These are phyloP conservation scores for Oxygymnocypris stewartii DNA, from an alignment of 2,113 vertebrate genomes.

Conservation along the genomic window DNA sequence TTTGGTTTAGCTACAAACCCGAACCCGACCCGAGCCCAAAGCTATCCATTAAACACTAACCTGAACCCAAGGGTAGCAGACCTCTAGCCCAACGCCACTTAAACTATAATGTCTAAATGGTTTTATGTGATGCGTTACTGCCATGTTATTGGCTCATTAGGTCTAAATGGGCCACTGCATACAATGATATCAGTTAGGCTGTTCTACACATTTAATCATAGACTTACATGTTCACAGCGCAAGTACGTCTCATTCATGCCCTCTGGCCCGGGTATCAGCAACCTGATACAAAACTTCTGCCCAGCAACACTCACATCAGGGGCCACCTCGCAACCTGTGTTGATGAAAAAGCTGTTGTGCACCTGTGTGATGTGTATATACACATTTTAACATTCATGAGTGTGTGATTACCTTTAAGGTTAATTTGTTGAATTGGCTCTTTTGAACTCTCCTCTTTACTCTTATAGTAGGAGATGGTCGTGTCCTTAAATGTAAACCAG, in stretches of 20 bases:
- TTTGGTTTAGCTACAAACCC: too few species aligned
- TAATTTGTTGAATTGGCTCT: conserved; percentile 78
- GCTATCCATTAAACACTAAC: too few species aligned
- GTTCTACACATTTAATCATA: not conserved
- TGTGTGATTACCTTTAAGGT: conserved; percentile 73
- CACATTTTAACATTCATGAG: not conserved
- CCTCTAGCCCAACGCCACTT: too few species aligned
- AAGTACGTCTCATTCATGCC: conserved; percentile 81
- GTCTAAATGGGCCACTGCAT: not conserved
- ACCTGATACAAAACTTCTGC: conserved; percentile 81
- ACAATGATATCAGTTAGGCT: not conserved
- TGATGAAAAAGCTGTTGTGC: not conserved
- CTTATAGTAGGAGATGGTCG: conserved; percentile 78
- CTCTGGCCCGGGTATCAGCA: conserved; percentile 78
- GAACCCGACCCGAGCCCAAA: too few species aligned
- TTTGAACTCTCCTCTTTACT: conserved; percentile 74
- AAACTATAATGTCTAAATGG: not conserved
- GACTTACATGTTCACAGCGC: conserved; percentile 75
- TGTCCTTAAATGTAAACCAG: conserved; percentile 82
- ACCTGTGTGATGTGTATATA: not conserved
- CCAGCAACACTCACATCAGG: conserved; percentile 77
- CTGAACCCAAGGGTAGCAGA: too few species aligned
- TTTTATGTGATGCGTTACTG: too few species aligned
- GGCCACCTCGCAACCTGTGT: conserved; percentile 78
- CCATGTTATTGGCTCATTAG: not conserved